Conservation (phyloP, 2,888 invertebrate species). For the Andrena dorsata region DNA sequence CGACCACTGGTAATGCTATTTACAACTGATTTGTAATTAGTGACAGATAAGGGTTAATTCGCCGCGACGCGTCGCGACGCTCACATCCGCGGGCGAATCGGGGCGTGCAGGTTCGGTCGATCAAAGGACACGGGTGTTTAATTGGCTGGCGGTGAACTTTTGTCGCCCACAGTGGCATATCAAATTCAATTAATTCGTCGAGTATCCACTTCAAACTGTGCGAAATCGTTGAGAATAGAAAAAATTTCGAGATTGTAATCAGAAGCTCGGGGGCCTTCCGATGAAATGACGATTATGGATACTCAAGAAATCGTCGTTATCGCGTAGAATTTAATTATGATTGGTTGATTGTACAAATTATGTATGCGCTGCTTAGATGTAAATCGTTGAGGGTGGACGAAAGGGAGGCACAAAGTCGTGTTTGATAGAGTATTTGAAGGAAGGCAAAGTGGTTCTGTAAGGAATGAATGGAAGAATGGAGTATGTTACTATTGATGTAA, state of each 20-base stretch:
- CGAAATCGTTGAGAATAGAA: neutral
- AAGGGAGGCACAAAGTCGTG: neutral
- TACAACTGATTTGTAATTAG: slow-evolving; percentile 39
- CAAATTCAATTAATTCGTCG: neutral
- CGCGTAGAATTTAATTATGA: neutral
- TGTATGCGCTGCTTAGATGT: neutral
- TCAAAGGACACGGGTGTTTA: slow-evolving; percentile 14
- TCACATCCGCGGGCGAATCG: neutral
- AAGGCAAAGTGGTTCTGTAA: neutral
- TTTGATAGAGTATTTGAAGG: neutral
- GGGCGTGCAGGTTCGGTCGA: neutral
- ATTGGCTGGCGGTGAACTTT: neutral
- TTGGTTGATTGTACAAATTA: neutral
- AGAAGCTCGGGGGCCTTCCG: neutral
- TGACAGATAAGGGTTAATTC: slow-evolving; percentile 20
- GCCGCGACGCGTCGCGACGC: neutral
- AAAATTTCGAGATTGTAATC: neutral
- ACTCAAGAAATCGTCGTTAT: neutral
- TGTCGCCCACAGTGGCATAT: neutral
- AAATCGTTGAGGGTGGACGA: neutral
- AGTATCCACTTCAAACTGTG: neutral
- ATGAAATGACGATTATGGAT: neutral
- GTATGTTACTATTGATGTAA: neutral
- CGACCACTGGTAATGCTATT: slow-evolving; percentile 66
- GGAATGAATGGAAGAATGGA: neutral